phyloP scores from a whole-genome alignment of 2,888 invertebrate species.

The Eustalomyia histrio region DNA sequence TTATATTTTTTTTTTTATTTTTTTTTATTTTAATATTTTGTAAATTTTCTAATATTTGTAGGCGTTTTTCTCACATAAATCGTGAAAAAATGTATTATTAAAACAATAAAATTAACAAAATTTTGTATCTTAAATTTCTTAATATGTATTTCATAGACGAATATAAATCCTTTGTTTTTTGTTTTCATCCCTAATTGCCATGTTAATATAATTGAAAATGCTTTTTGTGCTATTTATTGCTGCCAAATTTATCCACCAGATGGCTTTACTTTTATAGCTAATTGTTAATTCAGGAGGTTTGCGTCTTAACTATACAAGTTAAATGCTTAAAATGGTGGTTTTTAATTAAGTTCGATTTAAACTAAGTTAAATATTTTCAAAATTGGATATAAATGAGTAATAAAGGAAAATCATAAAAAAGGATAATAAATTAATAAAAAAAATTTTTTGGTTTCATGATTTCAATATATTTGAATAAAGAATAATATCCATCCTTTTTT shows the following conservation, averaged over 20 bases:
- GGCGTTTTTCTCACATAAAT: slow-evolving; percentile 37
- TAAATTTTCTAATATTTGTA: background rate
- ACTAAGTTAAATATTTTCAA: no score
- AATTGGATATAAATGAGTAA: no score
- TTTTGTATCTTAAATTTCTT: background rate
- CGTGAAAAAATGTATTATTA: slow-evolving; percentile 71
- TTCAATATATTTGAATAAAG: no score
- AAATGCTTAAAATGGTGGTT: background rate
- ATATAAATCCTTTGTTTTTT: background rate
- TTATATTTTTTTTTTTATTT: background rate
- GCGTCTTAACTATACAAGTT: slow-evolving; percentile 66
- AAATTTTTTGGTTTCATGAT: no score
- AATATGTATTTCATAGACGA: background rate
- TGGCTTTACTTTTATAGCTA: slow-evolving; percentile 71
- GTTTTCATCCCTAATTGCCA: slow-evolving; percentile 47
- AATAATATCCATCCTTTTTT: no score
- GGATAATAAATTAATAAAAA: no score
- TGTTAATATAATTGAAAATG: background rate
- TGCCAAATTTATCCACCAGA: slow-evolving; percentile 20
- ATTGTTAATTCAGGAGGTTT: slow-evolving; percentile 72
- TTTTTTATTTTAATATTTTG: background rate
- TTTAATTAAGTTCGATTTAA: background rate
- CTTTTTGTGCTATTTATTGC: no score
- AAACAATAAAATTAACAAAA: slow-evolving; percentile 5
- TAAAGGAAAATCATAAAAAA: no score